These are phyloP conservation scores for Thera britannica DNA, from an alignment of 2,888 invertebrate genomes.

Conservation along the genomic window DNA sequence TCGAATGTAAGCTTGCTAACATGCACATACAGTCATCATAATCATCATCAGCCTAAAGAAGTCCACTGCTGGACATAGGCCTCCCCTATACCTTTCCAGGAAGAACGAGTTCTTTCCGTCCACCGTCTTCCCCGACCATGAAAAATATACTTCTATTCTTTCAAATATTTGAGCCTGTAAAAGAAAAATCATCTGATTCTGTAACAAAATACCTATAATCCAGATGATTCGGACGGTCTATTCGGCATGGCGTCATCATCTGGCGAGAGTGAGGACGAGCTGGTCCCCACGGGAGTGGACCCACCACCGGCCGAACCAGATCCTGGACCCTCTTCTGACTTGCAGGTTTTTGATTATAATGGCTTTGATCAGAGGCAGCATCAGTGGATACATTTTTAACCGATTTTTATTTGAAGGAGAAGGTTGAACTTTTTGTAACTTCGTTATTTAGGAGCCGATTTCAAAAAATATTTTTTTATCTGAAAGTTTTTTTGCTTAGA, in stretches of 20 bases:
- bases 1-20: constrained; percentile 54
- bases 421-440: too few species aligned
- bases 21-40: not conserved
- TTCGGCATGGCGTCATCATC: constrained; percentile 50
- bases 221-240: constrained; percentile 55
- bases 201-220: not conserved
- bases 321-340: constrained; percentile 53
- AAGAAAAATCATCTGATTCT: too few species aligned
- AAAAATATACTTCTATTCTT: not conserved
- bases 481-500: too few species aligned
- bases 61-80: too few species aligned
- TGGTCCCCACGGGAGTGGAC: constrained; percentile 21
- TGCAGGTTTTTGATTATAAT: constrained; percentile 34
- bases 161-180: not conserved
- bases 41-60: too few species aligned
- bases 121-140: too few species aligned
- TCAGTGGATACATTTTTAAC: too few species aligned
- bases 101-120: too few species aligned
- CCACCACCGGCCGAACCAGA: constrained; percentile 44
- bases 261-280: constrained; percentile 55
- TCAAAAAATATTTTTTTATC: too few species aligned
- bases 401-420: too few species aligned
- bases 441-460: too few species aligned
- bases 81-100: too few species aligned
- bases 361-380: not conserved